Percentiles rank a stretch among this genome's conserved stretches.
Conservation (phyloP, 2,797 vertebrate species). For the Silurus lanzhouensis region DNA sequence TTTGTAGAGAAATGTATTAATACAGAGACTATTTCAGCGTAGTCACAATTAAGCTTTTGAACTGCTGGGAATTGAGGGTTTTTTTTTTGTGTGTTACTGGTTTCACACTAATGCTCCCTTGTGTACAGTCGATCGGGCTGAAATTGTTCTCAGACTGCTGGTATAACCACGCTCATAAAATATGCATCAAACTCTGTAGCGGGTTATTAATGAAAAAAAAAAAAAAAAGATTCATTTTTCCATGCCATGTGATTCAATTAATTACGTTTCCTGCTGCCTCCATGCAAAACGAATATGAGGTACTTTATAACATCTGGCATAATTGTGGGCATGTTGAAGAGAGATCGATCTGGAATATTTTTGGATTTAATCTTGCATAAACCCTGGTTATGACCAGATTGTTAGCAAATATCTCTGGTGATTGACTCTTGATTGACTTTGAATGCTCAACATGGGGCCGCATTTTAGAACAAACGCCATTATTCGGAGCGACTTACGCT, state of each 20-base stretch:
- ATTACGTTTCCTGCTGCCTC: constrained; percentile 14
- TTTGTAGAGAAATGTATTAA: constrained; percentile 51
- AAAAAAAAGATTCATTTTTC: constrained; percentile 22
- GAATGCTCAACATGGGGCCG: no score
- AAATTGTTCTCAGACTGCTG: constrained; percentile 13
- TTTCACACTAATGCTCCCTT: not conserved
- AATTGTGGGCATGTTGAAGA: not conserved
- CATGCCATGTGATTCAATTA: not conserved
- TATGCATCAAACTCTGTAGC: constrained; percentile 13
- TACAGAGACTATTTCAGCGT: constrained; percentile 51
- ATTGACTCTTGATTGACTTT: no score
- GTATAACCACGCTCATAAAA: constrained; percentile 23
- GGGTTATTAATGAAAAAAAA: constrained; percentile 13
- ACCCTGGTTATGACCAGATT: not conserved
- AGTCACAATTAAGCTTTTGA: constrained; percentile 46
- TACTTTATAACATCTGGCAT: not conserved
- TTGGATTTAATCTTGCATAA: not conserved
- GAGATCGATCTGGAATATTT: not conserved
- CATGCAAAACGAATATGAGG: not conserved
- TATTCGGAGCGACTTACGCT: no score
- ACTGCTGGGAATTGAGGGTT: constrained; percentile 29
- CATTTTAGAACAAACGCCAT: no score
- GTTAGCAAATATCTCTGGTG: not conserved
- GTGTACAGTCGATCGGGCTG: constrained; percentile 16
- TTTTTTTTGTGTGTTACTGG: not conserved